phyloP scores from a whole-genome alignment of 2,113 vertebrate genomes.

The Oryzias javanicus region DNA sequence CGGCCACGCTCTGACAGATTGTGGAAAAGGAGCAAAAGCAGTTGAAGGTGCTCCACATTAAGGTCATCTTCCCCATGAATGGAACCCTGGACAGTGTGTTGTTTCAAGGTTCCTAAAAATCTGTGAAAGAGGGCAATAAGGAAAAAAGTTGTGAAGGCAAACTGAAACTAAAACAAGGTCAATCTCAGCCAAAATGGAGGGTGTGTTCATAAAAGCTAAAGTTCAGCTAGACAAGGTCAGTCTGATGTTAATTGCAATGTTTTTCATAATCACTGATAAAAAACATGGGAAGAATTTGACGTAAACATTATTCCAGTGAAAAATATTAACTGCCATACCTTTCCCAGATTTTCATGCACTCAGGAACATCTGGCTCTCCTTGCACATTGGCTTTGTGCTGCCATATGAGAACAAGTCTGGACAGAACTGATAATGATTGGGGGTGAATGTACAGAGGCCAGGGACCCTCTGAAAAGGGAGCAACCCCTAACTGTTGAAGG shows the following conservation, averaged over 20 bases:
- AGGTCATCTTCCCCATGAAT: constrained; percentile 90
- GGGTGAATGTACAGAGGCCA: constrained; percentile 97
- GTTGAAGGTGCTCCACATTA: constrained; percentile 94
- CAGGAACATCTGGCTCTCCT: constrained; percentile 91
- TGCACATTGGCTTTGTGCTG: constrained; percentile 91
- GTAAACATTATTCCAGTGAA: not conserved
- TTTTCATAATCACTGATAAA: too few relatives aligned
- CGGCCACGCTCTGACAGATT: constrained; percentile 90
- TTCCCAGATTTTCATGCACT: constrained; percentile 98
- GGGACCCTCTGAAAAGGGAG: constrained; percentile 92
- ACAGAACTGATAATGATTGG: constrained; percentile 92
- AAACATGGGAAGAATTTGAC: not conserved
- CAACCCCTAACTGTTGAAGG: constrained; percentile 92
- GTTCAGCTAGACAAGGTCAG: not conserved
- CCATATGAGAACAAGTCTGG: constrained; percentile 93
- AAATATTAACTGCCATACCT: constrained; percentile 77
- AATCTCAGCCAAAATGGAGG: not conserved
- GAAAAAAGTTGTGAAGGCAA: not conserved
- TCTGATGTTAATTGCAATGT: too few relatives aligned
- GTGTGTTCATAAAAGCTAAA: not conserved
- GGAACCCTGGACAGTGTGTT: constrained; percentile 86
- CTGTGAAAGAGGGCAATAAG: constrained; percentile 60
- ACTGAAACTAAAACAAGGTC: not conserved
- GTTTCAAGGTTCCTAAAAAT: constrained; percentile 92
- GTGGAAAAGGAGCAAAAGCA: constrained; percentile 96